Conservation (phyloP, 2,113 vertebrate species). For the Vidua chalybeata region DNA sequence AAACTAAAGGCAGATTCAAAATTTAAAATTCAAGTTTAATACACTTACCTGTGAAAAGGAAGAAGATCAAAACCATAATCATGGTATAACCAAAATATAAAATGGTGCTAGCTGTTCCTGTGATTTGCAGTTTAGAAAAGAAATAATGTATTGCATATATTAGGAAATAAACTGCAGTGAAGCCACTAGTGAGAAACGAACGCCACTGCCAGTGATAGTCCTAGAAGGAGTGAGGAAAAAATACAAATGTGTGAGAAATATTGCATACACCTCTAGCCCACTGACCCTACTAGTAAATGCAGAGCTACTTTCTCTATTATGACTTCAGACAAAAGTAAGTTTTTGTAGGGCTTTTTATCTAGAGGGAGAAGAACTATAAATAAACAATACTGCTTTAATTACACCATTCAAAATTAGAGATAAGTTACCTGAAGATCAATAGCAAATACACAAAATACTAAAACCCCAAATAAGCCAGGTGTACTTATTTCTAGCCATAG, state of each 20-base stretch:
- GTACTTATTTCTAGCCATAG: background rate
- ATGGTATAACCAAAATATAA: conserved; percentile 94
- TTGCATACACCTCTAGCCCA: background rate
- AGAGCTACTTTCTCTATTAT: background rate
- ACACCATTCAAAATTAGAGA: background rate
- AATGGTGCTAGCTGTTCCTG: conserved; percentile 90
- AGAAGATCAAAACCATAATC: conserved; percentile 97
- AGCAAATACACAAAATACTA: background rate
- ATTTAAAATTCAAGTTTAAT: background rate
- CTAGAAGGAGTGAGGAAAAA: conserved; percentile 61
- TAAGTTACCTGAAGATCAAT: background rate
- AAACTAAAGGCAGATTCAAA: background rate
- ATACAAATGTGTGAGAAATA: background rate
- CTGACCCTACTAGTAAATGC: background rate
- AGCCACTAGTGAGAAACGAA: conserved; percentile 96
- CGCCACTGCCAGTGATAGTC: conserved; percentile 99
- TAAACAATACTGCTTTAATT: background rate
- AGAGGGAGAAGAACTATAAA: background rate
- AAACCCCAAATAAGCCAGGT: background rate
- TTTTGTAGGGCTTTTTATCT: background rate
- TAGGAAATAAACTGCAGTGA: conserved; percentile 95
- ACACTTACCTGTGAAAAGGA: conserved; percentile 89
- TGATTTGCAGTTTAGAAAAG: conserved; percentile 93
- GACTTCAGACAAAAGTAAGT: background rate
- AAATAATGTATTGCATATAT: conserved; percentile 95